These are phyloP conservation scores for Chironomus riparius DNA, from an alignment of 2,888 invertebrate species.

Conservation along the genomic window DNA sequence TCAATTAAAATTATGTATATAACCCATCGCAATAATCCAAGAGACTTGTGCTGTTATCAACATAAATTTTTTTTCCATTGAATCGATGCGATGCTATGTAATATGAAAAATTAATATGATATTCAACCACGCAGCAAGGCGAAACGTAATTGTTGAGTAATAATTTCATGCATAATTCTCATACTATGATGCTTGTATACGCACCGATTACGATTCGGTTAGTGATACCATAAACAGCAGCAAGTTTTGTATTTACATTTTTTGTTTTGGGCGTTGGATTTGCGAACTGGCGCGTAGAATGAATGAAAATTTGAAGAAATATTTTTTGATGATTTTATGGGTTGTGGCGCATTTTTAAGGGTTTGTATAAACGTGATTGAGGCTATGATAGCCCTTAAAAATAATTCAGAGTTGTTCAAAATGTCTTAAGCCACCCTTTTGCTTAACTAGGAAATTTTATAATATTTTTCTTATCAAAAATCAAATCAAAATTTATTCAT, in stretches of 20 bases:
- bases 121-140: neutral
- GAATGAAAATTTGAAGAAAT: too few species aligned
- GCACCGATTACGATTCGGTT: neutral
- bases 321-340: too few species aligned
- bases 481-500: too few species aligned
- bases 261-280: neutral
- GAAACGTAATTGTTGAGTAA: conserved; percentile 8
- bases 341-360: too few species aligned
- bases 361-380: too few species aligned
- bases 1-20: too few species aligned
- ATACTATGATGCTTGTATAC: neutral
- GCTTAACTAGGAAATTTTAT: too few species aligned
- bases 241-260: neutral
- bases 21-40: too few species aligned
- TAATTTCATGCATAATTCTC: conserved; percentile 13
- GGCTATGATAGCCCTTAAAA: too few species aligned
- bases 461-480: too few species aligned
- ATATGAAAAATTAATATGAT: neutral
- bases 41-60: neutral
- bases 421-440: too few species aligned
- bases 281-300: neutral
- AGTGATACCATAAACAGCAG: conserved; percentile 4
- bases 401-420: too few species aligned
- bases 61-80: neutral
- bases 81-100: neutral